These are phyloP conservation scores for Ectemnius cavifrons DNA, from an alignment of 2,888 invertebrate genomes.

Conservation along the genomic window DNA sequence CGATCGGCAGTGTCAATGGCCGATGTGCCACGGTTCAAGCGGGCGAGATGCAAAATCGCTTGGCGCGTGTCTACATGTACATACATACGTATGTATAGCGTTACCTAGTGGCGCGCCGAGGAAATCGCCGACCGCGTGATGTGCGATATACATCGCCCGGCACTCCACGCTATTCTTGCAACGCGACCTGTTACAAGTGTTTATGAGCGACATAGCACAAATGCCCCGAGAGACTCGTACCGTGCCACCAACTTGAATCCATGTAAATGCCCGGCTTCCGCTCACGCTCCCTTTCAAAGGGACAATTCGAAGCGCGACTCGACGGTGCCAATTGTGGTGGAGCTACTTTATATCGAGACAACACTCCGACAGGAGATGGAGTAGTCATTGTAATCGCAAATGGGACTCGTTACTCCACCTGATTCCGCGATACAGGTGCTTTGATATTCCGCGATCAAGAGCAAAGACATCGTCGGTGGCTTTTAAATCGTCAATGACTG, in stretches of 20 bases:
- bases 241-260: slow-evolving; percentile 15
- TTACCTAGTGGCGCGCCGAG: slow-evolving; percentile 22
- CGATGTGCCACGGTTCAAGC: slow-evolving; percentile 39
- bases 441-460: no score
- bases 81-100: no score
- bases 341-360: no score
- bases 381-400: no score
- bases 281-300: no score
- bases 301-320: no score
- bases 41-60: slow-evolving; percentile 49
- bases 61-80: no score
- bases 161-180: slow-evolving; percentile 36
- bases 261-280: not conserved
- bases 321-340: no score
- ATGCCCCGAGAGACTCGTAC: slow-evolving; percentile 30
- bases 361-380: no score
- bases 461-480: no score
- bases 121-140: slow-evolving; percentile 34
- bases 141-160: slow-evolving; percentile 16
- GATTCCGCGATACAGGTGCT: not conserved
- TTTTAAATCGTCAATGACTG: no score
- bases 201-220: slow-evolving; percentile 23
- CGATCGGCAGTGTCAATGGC: slow-evolving; percentile 67
- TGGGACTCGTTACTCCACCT: not conserved
- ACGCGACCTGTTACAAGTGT: slow-evolving; percentile 28